Evolutionary conservation across 2,113 vertebrate genomes (phyloP), one percentile per base, ranked within the genome.

Genomic region (Burhinus bistriatus): DNA sequence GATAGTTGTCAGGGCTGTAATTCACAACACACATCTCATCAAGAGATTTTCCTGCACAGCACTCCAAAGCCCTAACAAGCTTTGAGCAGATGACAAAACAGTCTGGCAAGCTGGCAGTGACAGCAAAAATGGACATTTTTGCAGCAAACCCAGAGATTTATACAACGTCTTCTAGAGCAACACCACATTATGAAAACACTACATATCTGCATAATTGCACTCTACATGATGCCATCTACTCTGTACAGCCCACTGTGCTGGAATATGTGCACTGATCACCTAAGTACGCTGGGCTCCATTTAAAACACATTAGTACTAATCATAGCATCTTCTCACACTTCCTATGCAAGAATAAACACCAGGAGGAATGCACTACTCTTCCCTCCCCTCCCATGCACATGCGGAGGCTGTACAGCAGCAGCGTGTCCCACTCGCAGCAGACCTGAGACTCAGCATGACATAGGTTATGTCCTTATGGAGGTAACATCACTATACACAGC

Each of bases 51-150:
- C 38, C 61, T n/a, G 77, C 91, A 20, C 80, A 72, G 72, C 27
- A 44, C 77, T 87, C 92, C 77, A 75, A 91, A 83, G 47, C 72
- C 61, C 55, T 89, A 96, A 92, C 86, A 91, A 97, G 95, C 80
- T 89, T 79, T 57, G 69, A 82, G 91, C 89, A 95, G 89, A 92
- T 0, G 25, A 93, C 64, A 91, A 25, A 93, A 90, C 82, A 90
- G 44, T 17, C 71, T 94, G 85, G 62, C 66, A 83, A 81, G 69
- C 47, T 93, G 88, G 80, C 73, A 92, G 36, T 16, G 47, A 87
- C 72, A 95, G 52, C 42, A 82, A 62, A 93, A 83, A 87, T 57
- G 29, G 80, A 47, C 59, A 61, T 54, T 89, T 96, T 64, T 95
- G 83, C 65, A 93, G 78, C 42, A 94, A 94, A 92, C 9, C 9